phyloP scores from a whole-genome alignment of 2,113 vertebrate species.

The Hyaena hyaena region DNA sequence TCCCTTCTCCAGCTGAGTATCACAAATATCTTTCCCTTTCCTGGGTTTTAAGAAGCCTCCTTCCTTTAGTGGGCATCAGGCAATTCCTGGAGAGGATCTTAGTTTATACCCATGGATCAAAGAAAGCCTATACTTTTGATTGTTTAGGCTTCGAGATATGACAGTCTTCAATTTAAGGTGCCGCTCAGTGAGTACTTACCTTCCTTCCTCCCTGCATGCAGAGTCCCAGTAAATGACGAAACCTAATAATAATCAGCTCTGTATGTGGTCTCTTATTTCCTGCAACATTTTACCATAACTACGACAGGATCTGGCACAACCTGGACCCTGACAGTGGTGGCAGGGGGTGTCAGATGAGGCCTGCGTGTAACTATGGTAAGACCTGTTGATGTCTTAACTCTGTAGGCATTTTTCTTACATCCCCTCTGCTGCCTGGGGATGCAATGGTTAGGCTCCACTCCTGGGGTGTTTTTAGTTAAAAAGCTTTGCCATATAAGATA shows the following conservation, averaged over 20 bases:
- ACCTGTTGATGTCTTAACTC: neutral
- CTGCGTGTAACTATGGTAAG: accelerated
- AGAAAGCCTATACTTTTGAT: neutral
- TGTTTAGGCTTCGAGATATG: neutral
- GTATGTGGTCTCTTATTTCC: neutral
- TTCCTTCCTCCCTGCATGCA: neutral
- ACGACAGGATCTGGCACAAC: neutral
- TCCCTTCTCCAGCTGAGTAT: neutral
- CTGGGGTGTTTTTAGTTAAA: neutral
- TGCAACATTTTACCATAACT: neutral
- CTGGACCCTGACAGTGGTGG: neutral
- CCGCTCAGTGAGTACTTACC: neutral
- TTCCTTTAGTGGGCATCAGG: neutral
- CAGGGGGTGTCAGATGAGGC: neutral
- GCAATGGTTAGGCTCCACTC: neutral
- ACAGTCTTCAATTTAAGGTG: neutral
- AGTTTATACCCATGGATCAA: neutral
- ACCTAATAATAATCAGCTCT: neutral
- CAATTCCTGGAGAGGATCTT: neutral
- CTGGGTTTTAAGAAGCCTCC: neutral
- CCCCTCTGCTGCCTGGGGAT: neutral
- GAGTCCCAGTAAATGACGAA: neutral
- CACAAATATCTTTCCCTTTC: neutral
- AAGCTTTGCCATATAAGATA: neutral
- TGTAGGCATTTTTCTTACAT: neutral